Base-by-base conservation (phyloP, 2,113 vertebrate species). In the Podarcis muralis region DNA sequence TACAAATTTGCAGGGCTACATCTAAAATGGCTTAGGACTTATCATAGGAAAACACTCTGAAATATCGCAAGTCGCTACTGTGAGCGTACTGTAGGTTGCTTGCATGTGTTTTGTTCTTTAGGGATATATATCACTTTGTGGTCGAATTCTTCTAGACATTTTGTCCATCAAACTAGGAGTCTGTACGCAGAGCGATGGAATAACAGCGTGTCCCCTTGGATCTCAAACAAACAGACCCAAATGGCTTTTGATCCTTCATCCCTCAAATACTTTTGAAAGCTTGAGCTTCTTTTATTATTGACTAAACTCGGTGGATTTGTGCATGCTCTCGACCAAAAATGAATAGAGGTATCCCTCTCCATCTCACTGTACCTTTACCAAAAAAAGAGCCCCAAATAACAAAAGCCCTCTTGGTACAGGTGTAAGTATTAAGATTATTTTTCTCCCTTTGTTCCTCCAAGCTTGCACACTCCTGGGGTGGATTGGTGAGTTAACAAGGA, bases 31-130 rank as follows among this genome's bases (percentile, higher is more conserved):
- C 93, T 90, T 87, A 88, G 91, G 89, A 93, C 92, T 95, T 94
- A 87, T 96, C 95, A 94, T 94, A 94, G 93, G 93, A 94, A 96
- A 96, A 95, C 85, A 92, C 91, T 94, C 87, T 96, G 93, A 96
- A 95, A 97, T 92, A 95, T 96, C 91, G 95, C 88, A 90, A 94
- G 94, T 97, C 95, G 93, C 91, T 94, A 93, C 92, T 37, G 87
- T 92, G 90, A 94, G 95, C 91, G 87, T 93, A 93, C 88, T 0
- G 30, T 69, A 25, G 74, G n/a, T 37, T 95, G 93, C 88, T 89
- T 93, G 92, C 93, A 91, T 66, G 30, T n/a, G 25, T 95, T 96
- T 95, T 93, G 87, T 93, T 94, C 88, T 93, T 48, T 93, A 81
- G 71, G 83, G 86, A 93, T 95, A 95, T 96, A 92, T 96, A 90